These are phyloP conservation scores for Malachius bipustulatus DNA, from an alignment of 2,888 invertebrate genomes.

Conservation along the genomic window DNA sequence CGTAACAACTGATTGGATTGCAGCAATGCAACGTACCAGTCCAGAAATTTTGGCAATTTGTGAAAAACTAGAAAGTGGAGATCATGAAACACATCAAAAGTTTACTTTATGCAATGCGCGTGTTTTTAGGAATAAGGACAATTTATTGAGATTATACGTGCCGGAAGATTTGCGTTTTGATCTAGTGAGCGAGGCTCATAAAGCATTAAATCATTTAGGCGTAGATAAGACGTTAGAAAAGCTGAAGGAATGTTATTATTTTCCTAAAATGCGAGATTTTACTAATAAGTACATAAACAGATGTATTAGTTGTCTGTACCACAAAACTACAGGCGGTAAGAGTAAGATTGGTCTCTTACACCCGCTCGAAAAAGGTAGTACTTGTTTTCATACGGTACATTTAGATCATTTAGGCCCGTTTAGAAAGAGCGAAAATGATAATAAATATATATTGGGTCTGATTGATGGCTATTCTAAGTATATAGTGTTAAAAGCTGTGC, in stretches of 20 bases:
- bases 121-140: constrained; percentile 14
- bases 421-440: background rate
- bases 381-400: constrained; percentile 9
- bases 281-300: constrained; percentile 15
- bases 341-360: constrained; percentile 9
- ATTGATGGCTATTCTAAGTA: constrained; percentile 15
- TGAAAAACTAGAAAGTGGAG: constrained; percentile 15
- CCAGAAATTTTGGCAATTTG: constrained; percentile 5
- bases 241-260: constrained; percentile 16
- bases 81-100: constrained; percentile 14
- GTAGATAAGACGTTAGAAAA: constrained; percentile 15
- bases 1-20: constrained; percentile 17
- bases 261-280: constrained; percentile 16
- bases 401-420: constrained; percentile 12
- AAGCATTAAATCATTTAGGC: constrained; percentile 14
- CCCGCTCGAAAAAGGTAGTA: constrained; percentile 10
- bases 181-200: constrained; percentile 13
- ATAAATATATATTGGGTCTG: constrained; percentile 10
- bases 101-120: constrained; percentile 15
- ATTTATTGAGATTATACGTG: constrained; percentile 9
- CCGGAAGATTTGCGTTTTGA: constrained; percentile 13
- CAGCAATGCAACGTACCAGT: constrained; percentile 9
- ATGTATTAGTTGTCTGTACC: constrained; percentile 17
- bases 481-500: constrained; percentile 1
- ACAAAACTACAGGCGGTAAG: constrained; percentile 8